Conservation (phyloP, 2,888 invertebrate species). For the Drosophila testacea region DNA sequence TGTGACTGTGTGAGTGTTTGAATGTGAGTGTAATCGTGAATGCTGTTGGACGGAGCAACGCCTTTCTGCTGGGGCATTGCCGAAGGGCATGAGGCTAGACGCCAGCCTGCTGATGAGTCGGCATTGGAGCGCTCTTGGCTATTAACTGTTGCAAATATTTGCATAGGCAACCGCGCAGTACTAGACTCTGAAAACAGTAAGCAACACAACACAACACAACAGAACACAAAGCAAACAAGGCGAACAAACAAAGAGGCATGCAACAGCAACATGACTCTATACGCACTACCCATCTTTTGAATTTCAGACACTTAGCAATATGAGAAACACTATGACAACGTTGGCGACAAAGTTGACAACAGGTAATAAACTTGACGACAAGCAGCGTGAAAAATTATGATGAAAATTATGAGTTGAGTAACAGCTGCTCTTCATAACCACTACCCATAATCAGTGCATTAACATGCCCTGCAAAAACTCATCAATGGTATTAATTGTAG, state of each 20-base stretch:
- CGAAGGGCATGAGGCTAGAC: conserved; percentile 56
- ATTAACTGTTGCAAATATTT: conserved; percentile 77
- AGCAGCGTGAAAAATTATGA: conserved; percentile 24
- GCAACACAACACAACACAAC: conserved; percentile 45
- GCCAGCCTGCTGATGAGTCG: conserved; percentile 58
- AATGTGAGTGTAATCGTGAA: not conserved
- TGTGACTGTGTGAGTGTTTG: not conserved
- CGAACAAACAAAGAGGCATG: conserved; percentile 47
- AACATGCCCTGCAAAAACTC: not conserved
- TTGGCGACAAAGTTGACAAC: conserved; percentile 23
- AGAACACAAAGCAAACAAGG: conserved; percentile 62
- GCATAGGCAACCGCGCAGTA: conserved; percentile 67
- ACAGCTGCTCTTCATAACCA: conserved; percentile 19
- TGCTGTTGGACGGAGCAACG: conserved; percentile 1
- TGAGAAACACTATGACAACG: conserved; percentile 28
- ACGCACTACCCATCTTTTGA: conserved; percentile 34
- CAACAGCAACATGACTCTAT: conserved; percentile 21
- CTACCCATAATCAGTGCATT: not conserved
- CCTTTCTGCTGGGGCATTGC: conserved; percentile 33
- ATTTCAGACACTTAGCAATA: conserved; percentile 48
- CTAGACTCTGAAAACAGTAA: conserved; percentile 59
- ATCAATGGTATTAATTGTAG: no score
- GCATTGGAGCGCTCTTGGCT: conserved; percentile 73
- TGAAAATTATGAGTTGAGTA: conserved; percentile 1
- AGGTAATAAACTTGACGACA: conserved; percentile 42